phyloP scores from a whole-genome alignment of 2,797 vertebrate genomes.

The Chlorospingus flavigularis region DNA sequence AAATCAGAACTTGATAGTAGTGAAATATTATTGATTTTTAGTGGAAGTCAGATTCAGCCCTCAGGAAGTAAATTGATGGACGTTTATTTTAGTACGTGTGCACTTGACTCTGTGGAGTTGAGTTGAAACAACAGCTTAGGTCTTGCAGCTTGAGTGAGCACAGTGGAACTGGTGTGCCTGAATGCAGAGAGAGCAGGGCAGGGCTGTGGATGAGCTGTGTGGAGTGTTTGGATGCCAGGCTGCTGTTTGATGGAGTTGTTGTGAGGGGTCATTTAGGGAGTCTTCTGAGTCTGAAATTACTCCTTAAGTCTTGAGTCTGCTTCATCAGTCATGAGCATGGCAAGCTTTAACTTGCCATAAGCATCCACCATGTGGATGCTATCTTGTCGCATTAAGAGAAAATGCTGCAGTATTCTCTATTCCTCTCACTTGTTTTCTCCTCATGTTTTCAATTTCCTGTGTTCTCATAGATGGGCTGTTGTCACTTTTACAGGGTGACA shows the following conservation, averaged over 20 bases:
- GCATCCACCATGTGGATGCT: not conserved
- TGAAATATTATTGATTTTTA: not conserved
- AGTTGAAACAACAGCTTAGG: not conserved
- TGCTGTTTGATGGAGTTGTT: not conserved
- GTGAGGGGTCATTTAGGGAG: not conserved
- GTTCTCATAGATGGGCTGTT: not conserved
- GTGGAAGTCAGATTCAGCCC: not conserved
- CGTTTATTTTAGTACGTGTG: not conserved
- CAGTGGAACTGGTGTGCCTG: not conserved
- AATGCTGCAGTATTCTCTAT: not conserved
- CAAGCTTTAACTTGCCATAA: not conserved
- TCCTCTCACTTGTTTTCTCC: not conserved
- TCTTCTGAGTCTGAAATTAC: not conserved
- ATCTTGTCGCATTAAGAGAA: not conserved
- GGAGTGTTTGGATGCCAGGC: not conserved
- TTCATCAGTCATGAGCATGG: accelerated
- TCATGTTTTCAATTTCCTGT: not conserved
- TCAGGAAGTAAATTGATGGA: not conserved
- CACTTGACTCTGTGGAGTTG: not conserved
- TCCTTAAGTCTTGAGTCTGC: not conserved
- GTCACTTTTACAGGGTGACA: not conserved
- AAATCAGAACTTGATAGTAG: not conserved
- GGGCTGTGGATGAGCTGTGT: not conserved
- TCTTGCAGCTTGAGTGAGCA: not conserved
- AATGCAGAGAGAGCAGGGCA: not conserved